Base-by-base conservation (phyloP, 2,113 vertebrate species). In the Sorex araneus region DNA sequence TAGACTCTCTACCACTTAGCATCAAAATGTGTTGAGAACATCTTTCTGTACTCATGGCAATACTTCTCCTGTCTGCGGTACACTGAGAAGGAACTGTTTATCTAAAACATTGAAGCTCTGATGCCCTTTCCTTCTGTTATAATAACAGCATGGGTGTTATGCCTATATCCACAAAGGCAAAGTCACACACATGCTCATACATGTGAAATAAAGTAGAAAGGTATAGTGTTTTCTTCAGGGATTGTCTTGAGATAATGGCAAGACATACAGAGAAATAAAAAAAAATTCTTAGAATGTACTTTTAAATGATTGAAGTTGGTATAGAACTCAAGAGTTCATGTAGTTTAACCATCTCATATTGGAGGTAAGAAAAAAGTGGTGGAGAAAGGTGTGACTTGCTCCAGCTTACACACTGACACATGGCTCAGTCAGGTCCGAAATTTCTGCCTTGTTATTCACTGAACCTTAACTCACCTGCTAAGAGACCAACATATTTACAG, bases 191-290 rank as follows among this genome's bases (percentile, higher is more conserved):
- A 74, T 21, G 21, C 64, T 66, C 15, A 34, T 32, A 66, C 18
- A 60, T 43, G 13, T 92, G 34, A 91, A 66, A 84, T 43, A 50
- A 81, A 70, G 43, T 9, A 74, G 86, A 89, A 64, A 78, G 28
- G 43, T 23, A 5, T 0, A 0, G 34, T 77, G 10, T 89, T 75
- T 79, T 30, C 27, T 94, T 87, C 50, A 64, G 67, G 21, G 84
- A 67, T 63, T 76, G 77, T 43, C 30, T 63, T 8, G 28, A 82
- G 43, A 57, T 10, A 69, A 43, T 84, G 15, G 57, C 32, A 69
- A 90, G 40, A 86, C 8, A 34, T 63, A 12, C 28, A 71, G 67
- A 86, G 21, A 86, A 13, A 25, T 70, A 40, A 16, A 70, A 89
- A 69, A 18, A n/a, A 77, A 32, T 90, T 8, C 66, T 90, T 83